Conservation (phyloP, 2,113 vertebrate genomes). For the Microcebus ravelobensis region DNA sequence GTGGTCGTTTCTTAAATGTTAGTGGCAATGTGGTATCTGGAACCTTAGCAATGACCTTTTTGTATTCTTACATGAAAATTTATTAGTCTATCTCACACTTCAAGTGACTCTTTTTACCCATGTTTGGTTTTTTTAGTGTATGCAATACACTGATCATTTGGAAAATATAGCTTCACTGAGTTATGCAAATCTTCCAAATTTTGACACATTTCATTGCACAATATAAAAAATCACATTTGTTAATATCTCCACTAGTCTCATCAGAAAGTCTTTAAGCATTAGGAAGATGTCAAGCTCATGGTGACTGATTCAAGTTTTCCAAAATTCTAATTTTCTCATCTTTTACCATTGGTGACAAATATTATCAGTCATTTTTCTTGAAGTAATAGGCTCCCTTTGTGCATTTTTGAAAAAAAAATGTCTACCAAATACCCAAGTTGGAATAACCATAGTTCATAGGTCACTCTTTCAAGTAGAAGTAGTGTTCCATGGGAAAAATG, state of each 20-base stretch:
- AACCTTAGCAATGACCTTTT: background rate
- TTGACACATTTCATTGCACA: background rate
- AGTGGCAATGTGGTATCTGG: background rate
- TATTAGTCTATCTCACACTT: background rate
- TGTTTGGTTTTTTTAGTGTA: background rate
- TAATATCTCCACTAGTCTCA: background rate
- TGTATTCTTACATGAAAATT: conserved; percentile 14
- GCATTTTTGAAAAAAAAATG: background rate
- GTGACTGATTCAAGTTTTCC: background rate
- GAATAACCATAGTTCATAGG: background rate
- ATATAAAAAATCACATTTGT: background rate
- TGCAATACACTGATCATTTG: background rate
- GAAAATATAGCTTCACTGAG: conserved; percentile 21
- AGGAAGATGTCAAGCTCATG: background rate
- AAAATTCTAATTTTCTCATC: conserved; percentile 28
- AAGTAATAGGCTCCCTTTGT: background rate
- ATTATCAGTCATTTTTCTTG: background rate
- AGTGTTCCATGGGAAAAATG: background rate
- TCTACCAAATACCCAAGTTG: background rate
- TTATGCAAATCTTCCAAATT: conserved; percentile 6
- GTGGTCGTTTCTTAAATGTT: conserved; percentile 12
- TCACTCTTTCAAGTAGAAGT: background rate
- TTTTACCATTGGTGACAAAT: conserved; percentile 37
- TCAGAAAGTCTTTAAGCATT: background rate
- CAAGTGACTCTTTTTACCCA: background rate